Conservation (phyloP, 1,140 invertebrate genomes). For the Trichogramma pretiosum region DNA sequence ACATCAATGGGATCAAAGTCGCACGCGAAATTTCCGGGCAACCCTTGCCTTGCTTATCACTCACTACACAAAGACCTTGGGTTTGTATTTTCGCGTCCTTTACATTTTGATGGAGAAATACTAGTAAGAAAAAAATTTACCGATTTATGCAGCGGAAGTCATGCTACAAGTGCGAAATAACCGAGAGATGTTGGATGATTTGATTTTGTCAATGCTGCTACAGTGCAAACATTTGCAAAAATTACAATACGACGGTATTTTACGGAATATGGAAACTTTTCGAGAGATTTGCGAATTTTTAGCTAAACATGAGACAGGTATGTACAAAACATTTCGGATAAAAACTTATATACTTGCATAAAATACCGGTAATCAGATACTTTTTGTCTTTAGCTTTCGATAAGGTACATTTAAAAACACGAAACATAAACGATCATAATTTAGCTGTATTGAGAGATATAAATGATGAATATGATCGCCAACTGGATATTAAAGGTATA, state of each 20-base stretch:
- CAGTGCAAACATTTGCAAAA: constrained; percentile 36
- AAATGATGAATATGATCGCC: too few species aligned
- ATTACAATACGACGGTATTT: constrained; percentile 42
- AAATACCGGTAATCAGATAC: too few species aligned
- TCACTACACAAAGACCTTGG: constrained; percentile 38
- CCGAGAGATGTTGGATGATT: constrained; percentile 41
- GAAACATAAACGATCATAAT: too few species aligned
- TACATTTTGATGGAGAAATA: background rate
- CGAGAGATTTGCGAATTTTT: constrained; percentile 33
- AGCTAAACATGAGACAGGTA: background rate
- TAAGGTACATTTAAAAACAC: too few species aligned
- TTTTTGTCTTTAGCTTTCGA: too few species aligned
- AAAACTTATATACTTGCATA: background rate
- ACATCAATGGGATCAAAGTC: constrained; percentile 43
- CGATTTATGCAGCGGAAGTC: constrained; percentile 33
- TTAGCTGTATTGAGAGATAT: too few species aligned
- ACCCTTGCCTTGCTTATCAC: constrained; percentile 38
- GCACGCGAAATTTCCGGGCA: constrained; percentile 39
- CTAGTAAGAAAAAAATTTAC: background rate
- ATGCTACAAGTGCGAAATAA: constrained; percentile 41
- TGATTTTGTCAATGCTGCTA: constrained; percentile 36
- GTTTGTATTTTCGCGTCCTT: constrained; percentile 21
- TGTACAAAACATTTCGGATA: background rate
- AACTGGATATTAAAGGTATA: too few species aligned
- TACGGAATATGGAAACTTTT: constrained; percentile 37